phyloP scores from a whole-genome alignment of 2,113 vertebrate species.

The Saccopteryx bilineata region DNA sequence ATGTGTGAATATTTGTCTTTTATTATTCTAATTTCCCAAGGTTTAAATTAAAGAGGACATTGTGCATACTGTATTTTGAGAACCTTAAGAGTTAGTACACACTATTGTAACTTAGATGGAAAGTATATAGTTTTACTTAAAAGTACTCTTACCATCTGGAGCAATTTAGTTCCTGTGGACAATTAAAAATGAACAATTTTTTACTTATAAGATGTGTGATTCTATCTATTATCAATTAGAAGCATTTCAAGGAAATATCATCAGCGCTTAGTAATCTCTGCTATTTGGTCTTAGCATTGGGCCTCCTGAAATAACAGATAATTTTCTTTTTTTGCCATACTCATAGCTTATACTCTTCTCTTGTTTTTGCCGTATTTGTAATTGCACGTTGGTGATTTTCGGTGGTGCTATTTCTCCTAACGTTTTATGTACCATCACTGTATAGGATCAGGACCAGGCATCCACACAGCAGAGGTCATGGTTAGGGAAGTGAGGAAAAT shows the following conservation, averaged over 20 bases:
- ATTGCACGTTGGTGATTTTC: neutral
- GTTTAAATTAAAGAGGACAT: neutral
- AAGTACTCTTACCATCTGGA: neutral
- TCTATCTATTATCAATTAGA: neutral
- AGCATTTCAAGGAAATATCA: neutral
- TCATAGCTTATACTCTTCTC: neutral
- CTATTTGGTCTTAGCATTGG: neutral
- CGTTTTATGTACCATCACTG: neutral
- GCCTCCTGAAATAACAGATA: neutral
- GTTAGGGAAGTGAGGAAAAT: neutral
- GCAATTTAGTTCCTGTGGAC: neutral
- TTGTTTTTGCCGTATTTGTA: neutral
- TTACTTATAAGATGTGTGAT: conserved; percentile 7
- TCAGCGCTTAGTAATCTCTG: neutral
- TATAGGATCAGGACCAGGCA: neutral
- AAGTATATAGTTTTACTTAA: neutral
- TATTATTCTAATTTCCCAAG: neutral
- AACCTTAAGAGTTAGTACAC: neutral
- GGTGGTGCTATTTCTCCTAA: neutral
- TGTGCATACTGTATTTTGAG: neutral
- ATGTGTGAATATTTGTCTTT: conserved; percentile 15
- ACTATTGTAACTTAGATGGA: neutral
- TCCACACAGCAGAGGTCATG: neutral
- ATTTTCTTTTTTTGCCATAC: neutral
- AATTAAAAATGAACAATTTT: neutral